Conservation (phyloP, 2,797 vertebrate species). For the Characodon lateralis region DNA sequence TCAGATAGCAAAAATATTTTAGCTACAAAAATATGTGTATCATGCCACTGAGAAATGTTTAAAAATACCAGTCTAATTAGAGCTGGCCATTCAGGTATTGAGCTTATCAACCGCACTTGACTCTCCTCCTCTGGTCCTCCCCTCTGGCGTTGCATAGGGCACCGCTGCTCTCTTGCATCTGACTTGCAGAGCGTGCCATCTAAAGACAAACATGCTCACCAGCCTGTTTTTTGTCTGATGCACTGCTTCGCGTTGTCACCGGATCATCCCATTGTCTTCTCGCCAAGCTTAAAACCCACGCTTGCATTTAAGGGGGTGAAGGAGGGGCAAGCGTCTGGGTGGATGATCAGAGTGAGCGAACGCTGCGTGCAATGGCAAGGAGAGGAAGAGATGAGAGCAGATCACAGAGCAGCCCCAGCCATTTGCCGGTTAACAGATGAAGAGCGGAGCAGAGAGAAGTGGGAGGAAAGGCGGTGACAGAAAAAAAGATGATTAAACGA, state of each 20-base stretch:
- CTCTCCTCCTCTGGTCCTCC: conserved; percentile 6
- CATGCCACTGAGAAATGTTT: not conserved
- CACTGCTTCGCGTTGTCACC: conserved; percentile 50
- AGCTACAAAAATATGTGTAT: no score
- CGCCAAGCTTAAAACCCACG: conserved; percentile 40
- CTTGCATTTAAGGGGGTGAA: conserved; percentile 59
- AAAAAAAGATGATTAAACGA: conserved; percentile 58
- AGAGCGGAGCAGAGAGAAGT: conserved; percentile 42
- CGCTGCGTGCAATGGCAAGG: conserved; percentile 13
- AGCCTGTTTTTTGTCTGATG: conserved; percentile 52
- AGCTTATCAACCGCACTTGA: conserved; percentile 26
- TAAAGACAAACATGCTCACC: conserved; percentile 65
- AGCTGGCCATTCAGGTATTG: conserved; percentile 19
- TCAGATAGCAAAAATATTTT: not conserved
- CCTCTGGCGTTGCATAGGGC: conserved; percentile 20
- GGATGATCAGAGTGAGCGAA: conserved; percentile 12
- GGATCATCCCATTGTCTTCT: conserved; percentile 60
- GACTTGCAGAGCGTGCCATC: conserved; percentile 61
- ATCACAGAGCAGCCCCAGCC: conserved; percentile 46
- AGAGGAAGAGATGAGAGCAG: conserved; percentile 25
- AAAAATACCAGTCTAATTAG: not conserved
- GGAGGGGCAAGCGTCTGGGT: conserved; percentile 41
- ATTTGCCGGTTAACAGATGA: conserved; percentile 58
- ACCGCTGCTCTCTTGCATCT: conserved; percentile 46
- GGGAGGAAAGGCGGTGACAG: conserved; percentile 47